Base-by-base conservation (phyloP, 2,888 invertebrate genomes). In the Plagodis pulveraria region DNA sequence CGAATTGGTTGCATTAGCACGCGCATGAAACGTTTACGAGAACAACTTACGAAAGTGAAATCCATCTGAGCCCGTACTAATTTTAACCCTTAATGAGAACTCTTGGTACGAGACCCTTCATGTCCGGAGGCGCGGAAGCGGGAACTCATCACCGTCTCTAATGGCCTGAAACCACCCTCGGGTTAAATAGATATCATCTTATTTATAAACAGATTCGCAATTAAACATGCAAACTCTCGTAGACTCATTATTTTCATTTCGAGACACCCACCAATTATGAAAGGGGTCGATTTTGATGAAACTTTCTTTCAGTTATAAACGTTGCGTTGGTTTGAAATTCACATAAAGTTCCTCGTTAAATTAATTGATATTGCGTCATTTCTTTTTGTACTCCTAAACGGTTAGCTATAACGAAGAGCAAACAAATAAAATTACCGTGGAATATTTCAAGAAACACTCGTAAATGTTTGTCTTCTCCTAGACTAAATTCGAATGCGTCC, bases 81-180 rank as follows among this genome's bases (percentile, higher is more conserved):
- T 85, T 22, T 83, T 83, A 80, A 80, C 80, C 77, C 80, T 83
- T 88, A 89, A 89, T 89, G 87, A 88, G 85, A 78, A 78, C 74
- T 77, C 73, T 73, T 65, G 56, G 73, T 77, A 76, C 69, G 68
- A 77, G 77, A 73, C 83, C 86, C 85, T 81, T 69, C 78, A 63
- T 84, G 81, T 71, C 87, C 87, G 77, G 82, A 84, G 87, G 87
- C 87, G 80, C 77, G 86, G 86, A 86, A 84, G 78, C 80, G 78
- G 78, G 82, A 78, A 75, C 84, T 86, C 89, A 87, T 89, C 88
- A 84, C 79, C 62, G 80, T 61, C 76, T 83, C 85, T 89, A 89
- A 89, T 87, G 87, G 80, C 77, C 74, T 77, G 82, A 81, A 86
- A 83, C 76, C 80, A 78, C 84, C 84, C 81, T 71, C 69, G 73